phyloP scores from a whole-genome alignment of 2,888 invertebrate species.

The Andrena bucephala region DNA sequence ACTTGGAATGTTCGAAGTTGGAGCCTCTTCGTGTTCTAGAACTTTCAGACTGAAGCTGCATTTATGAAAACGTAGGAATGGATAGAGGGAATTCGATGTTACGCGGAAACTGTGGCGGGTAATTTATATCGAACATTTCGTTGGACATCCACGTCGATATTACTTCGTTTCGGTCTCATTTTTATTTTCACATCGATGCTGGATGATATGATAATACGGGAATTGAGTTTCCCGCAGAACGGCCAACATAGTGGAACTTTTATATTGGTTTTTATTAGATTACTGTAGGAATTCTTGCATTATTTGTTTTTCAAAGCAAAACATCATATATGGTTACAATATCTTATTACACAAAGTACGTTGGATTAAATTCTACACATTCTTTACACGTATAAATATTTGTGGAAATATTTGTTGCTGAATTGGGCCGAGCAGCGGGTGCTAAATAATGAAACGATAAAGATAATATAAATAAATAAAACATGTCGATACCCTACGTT shows the following conservation, averaged over 20 bases:
- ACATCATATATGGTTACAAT: background rate
- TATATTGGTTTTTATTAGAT: background rate
- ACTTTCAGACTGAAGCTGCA: slow-evolving; percentile 18
- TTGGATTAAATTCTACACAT: no score
- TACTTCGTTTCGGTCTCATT: slow-evolving; percentile 22
- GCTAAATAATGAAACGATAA: no score
- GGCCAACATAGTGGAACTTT: background rate
- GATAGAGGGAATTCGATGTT: slow-evolving; percentile 15
- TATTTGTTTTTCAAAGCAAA: background rate
- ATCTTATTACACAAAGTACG: background rate
- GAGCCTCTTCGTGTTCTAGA: background rate
- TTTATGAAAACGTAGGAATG: slow-evolving; percentile 9
- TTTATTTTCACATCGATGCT: slow-evolving; percentile 27
- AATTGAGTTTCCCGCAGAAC: background rate
- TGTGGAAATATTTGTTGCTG: no score
- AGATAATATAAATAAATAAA: no score
- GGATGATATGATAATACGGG: background rate
- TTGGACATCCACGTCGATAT: slow-evolving; percentile 33
- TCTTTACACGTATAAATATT: no score
- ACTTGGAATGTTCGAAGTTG: background rate
- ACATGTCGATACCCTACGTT: no score
- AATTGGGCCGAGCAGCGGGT: no score
- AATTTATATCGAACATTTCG: slow-evolving; percentile 48
- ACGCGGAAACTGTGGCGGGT: slow-evolving; percentile 36
- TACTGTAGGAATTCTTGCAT: background rate